These are phyloP conservation scores for Aplodontia rufa DNA, from an alignment of 2,113 vertebrate species.

Conservation along the genomic window DNA sequence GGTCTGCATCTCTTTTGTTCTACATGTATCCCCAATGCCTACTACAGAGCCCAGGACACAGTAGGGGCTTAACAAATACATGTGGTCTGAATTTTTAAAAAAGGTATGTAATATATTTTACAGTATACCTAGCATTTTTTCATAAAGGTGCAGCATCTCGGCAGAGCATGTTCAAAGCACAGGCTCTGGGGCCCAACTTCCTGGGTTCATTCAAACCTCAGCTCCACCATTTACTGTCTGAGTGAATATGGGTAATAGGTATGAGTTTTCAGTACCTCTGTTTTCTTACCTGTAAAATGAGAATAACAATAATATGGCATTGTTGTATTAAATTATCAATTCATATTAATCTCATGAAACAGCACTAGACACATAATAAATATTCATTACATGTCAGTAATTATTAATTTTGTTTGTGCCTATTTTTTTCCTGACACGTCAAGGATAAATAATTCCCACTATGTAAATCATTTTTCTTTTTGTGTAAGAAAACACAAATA, in stretches of 20 bases:
- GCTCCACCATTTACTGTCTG: neutral
- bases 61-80: neutral
- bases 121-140: neutral
- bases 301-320: neutral
- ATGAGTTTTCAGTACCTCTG: neutral
- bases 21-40: neutral
- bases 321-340: neutral
- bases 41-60: neutral
- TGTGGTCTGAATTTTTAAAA: neutral
- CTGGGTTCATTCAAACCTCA: neutral
- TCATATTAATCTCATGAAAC: neutral
- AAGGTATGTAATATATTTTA: neutral
- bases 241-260: neutral
- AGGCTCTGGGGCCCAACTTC: neutral
- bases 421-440: neutral
- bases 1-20: neutral
- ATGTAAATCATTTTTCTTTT: neutral
- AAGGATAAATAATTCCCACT: neutral
- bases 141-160: neutral
- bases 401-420: neutral
- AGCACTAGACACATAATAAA: neutral
- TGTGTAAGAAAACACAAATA: conserved; percentile 28
- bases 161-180: neutral
- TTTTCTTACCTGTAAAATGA: conserved; percentile 16
- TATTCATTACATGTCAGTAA: neutral